Base-by-base conservation (phyloP, 2,888 invertebrate genomes). In the Xestoiulus laeticollis region DNA sequence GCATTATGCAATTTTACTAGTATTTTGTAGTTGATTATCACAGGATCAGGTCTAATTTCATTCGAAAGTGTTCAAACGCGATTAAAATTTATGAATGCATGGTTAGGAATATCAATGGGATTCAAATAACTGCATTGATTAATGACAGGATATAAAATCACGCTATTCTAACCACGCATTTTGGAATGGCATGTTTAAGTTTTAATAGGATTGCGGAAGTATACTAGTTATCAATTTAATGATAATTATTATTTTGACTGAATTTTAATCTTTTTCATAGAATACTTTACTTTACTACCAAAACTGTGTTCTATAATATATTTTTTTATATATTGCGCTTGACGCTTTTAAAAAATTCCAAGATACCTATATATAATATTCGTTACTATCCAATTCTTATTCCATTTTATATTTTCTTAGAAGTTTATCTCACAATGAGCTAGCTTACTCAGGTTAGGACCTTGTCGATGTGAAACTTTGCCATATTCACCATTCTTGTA, bases 31-130 rank as follows among this genome's bases (percentile, higher is more conserved):
- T 14, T 10, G 78, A 78, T 78, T 78, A 78, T 78, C 78, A 8
- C 30, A 14, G 30, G 22, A 14, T 26, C 26, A 30, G 14, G 30
- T 30, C 30, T 78, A 30, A 78, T 4, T 78, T 10, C 14, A 30
- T 10, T 78, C 30, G 78, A 78, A 78, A 78, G 26, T 78, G 78
- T 78, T 78, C 14, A 30, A 78, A 78, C 78, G 30, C 78, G 78
- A 78, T 30, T 78, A 3, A 12, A 78, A 78, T 78, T 48, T 78
- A 30, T 14, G 14, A 0, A 26, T 26, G 6, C 68, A 30, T 78
- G 78, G 30, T 14, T 5, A 6, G 30, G 78, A 78, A 78, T 78
- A 78, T 30, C 26, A 30, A 78, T 78, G 16, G 12, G 30, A 78
- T 78, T 78, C 78, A 78, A 30, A 30, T 30, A 16, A 26, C 78